Base-by-base conservation (phyloP, 2,888 invertebrate genomes). In the Arrhopalites spinosus region DNA sequence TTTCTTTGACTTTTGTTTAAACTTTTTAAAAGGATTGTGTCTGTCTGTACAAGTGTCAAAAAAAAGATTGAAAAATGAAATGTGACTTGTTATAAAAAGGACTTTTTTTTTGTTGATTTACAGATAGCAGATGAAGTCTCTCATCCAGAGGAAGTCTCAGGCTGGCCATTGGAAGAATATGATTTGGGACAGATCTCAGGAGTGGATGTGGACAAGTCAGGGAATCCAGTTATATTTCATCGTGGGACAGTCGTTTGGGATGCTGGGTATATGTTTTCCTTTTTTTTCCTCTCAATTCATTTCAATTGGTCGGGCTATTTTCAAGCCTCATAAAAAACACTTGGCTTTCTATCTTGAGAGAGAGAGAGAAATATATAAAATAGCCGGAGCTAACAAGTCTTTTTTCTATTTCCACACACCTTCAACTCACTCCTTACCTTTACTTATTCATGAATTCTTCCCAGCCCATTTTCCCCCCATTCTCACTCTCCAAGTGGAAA, bases 211-310 rank as follows among this genome's bases (percentile, higher is more conserved):
- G 93, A 94, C 86, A 89, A 89, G 3, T 87, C 90, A 70, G 91
- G 92, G 25, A 91, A 93, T 83, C 91, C 95, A 1, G 91, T 94
- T 70, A 90, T 96, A 78, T 95, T 96, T 85, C 96, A 96, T 85
- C 88, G 96, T 80, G 93, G 90, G 53, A 89, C 90, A 83, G 87
- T 92, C 83, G 88, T 90, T 78, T 96, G 95, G 94, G 91, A 92
- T 85, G 88, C 89, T 84, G 88, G 88, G 93, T 92, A 87, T 86
- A 87, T 84, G 25, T 43, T 23, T 36, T 3, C 17, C 13, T n/a
- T 13, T 53, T n/a, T n/a, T n/a, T 53, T 13, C 15, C 45, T 15
- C 45, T 45, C 15, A 11, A 27, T 61, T 61, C 29, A 61, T 61
- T 61, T 61, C 25, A 36, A 36, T 36, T 66, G 15, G 15, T 63